Percentiles rank a stretch among this genome's conserved stretches.
Conservation (phyloP, 1,140 invertebrate genomes). For the Drosophila oshimai region DNA sequence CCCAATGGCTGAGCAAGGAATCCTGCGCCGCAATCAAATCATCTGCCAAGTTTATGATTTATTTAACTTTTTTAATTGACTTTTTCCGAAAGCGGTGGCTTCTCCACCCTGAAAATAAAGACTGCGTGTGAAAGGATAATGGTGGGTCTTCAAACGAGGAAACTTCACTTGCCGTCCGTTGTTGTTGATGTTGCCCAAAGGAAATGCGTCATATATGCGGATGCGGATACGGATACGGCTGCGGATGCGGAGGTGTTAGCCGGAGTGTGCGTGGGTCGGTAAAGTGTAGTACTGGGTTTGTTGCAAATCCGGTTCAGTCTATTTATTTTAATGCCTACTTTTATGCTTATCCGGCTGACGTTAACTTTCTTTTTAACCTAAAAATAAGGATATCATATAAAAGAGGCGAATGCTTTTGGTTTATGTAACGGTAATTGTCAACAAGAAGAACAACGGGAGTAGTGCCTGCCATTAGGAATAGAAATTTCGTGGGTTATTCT, state of each 20-base stretch:
- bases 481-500: not conserved
- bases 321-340: slow-evolving; percentile 78
- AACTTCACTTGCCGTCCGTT: slow-evolving; percentile 65
- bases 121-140: slow-evolving; percentile 82
- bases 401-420: slow-evolving; percentile 49
- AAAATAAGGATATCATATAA: slow-evolving; percentile 26
- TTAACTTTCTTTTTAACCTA: slow-evolving; percentile 18
- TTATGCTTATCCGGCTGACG: slow-evolving; percentile 67
- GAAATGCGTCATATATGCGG: slow-evolving; percentile 63
- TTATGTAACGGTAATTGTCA: slow-evolving; percentile 65
- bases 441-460: not conserved
- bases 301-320: slow-evolving; percentile 72
- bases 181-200: slow-evolving; percentile 20
- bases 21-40: slow-evolving; percentile 81
- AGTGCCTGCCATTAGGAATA: not conserved
- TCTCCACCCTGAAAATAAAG: slow-evolving; percentile 25
- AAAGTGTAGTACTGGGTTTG: slow-evolving; percentile 27
- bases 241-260: slow-evolving; percentile 42
- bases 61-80: slow-evolving; percentile 83
- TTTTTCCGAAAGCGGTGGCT: slow-evolving; percentile 64
- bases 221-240: slow-evolving; percentile 34
- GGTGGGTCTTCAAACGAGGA: slow-evolving; percentile 61
- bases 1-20: slow-evolving; percentile 36
- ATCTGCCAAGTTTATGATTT: slow-evolving; percentile 82
- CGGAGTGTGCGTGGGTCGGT: slow-evolving; percentile 13